A percentile compares a stretch with the other conserved stretches of the same genome.
Conservation (phyloP, 2,888 invertebrate genomes). For the Vanessa cardui region DNA sequence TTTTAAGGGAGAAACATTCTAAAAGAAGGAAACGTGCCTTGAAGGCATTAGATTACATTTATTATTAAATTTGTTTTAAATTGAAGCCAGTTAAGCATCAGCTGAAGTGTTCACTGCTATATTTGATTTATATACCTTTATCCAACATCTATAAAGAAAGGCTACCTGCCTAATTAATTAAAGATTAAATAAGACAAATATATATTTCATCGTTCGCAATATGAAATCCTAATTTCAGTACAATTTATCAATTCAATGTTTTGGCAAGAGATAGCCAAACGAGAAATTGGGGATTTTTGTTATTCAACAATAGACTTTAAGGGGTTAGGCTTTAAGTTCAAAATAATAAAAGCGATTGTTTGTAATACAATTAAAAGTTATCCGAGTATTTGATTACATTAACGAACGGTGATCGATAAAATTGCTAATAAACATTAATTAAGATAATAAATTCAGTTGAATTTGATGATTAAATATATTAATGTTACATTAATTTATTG, state of each 20-base stretch:
- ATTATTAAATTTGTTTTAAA: too few relatives aligned
- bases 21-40: too few relatives aligned
- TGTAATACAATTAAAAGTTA: slow-evolving; percentile 17
- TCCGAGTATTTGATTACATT: slow-evolving; percentile 15
- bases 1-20: too few relatives aligned
- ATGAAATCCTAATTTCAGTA: background rate
- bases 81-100: too few relatives aligned
- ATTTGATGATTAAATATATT: background rate
- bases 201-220: background rate
- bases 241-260: background rate
- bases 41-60: too few relatives aligned
- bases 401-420: slow-evolving; percentile 18
- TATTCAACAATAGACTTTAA: background rate
- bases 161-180: too few relatives aligned
- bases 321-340: background rate
- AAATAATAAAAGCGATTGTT: background rate
- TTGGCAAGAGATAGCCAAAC: slow-evolving; percentile 1
- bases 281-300: background rate
- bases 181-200: too few relatives aligned
- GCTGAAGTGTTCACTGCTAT: too few relatives aligned
- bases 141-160: too few relatives aligned
- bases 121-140: too few relatives aligned
- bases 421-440: slow-evolving; percentile 10
- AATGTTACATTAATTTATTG: slow-evolving; percentile 1
- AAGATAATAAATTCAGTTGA: slow-evolving; percentile 1